Conservation (phyloP, 2,888 invertebrate species). For the Polydrusus pterygomalis region DNA sequence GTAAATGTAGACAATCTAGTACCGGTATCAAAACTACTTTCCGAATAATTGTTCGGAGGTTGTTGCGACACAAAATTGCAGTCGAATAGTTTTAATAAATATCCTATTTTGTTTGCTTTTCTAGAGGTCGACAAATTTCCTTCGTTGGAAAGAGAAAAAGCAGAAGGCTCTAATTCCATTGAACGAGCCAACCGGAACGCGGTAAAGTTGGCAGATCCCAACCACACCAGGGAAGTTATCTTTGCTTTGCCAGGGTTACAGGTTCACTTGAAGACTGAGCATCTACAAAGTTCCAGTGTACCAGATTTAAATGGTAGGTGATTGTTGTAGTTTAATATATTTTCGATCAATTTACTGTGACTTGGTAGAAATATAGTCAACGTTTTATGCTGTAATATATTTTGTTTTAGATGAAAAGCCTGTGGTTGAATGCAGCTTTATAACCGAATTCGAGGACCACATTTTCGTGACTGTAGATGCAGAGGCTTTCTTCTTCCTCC, state of each 20-base stretch:
- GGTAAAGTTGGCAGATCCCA: constrained; percentile 83
- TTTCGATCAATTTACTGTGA: not conserved
- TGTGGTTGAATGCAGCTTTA: constrained; percentile 95
- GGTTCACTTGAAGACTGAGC: constrained; percentile 94
- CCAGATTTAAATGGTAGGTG: constrained; percentile 79
- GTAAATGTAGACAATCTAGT: too few species aligned
- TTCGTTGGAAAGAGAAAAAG: constrained; percentile 85
- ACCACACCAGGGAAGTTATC: constrained; percentile 95
- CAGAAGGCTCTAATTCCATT: constrained; percentile 76
- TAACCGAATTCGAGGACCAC: constrained; percentile 98
- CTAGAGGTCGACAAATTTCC: constrained; percentile 93
- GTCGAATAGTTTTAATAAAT: not conserved
- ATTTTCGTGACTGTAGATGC: constrained; percentile 99
- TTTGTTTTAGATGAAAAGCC: constrained; percentile 83
- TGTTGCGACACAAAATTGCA: too few species aligned
- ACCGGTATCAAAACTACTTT: too few species aligned
- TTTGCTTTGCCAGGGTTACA: constrained; percentile 96
- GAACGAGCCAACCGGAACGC: constrained; percentile 72
- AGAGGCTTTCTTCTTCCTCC: constrained; percentile 97
- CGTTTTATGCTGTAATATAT: constrained; percentile 7
- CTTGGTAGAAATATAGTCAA: too few species aligned
- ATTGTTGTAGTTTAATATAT: constrained; percentile 50
- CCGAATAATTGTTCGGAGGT: too few species aligned
- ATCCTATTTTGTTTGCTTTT: constrained; percentile 40
- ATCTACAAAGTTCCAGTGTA: constrained; percentile 84